Evolutionary conservation across 1,140 invertebrate genomes (phyloP).

Genomic region (Sipha flava): DNA sequence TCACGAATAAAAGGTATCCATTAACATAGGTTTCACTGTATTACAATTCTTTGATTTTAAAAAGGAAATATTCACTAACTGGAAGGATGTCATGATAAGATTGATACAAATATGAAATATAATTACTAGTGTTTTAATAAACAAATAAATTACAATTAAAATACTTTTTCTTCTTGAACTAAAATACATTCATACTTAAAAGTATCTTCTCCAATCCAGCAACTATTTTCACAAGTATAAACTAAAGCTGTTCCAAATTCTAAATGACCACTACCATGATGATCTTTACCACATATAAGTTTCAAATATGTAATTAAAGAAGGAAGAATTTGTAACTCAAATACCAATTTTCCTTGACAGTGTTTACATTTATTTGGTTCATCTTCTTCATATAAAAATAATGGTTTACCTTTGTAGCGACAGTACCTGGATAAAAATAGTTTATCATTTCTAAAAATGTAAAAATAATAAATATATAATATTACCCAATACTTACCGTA

Average conservation of each 20-base stretch:
- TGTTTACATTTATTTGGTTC: slow-evolving; percentile 52
- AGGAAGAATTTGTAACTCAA: slow-evolving; percentile 73
- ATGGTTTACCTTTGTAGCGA: slow-evolving; percentile 53
- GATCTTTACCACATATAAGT: slow-evolving; percentile 46
- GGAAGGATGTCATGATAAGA: too few species aligned
- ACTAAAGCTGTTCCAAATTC: slow-evolving; percentile 75
- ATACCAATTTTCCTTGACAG: slow-evolving; percentile 61
- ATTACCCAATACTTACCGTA: slow-evolving; percentile 55
- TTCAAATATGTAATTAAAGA: slow-evolving; percentile 62
- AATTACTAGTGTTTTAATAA: not conserved
- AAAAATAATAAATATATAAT: not conserved
- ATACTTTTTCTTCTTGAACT: slow-evolving; percentile 61
- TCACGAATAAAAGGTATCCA: too few species aligned
- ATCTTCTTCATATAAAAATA: slow-evolving; percentile 54
- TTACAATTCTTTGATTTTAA: too few species aligned
- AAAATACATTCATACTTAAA: slow-evolving; percentile 62
- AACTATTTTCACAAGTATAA: slow-evolving; percentile 72
- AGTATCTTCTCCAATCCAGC: slow-evolving; percentile 63
- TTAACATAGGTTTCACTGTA: too few species aligned
- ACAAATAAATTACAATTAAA: not conserved
- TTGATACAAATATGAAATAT: not conserved
- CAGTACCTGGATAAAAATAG: slow-evolving; percentile 52
- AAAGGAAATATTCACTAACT: too few species aligned
- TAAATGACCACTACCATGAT: slow-evolving; percentile 45
- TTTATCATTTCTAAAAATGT: not conserved